Conservation (phyloP, 1,140 invertebrate species). For the Wiebesia pumilae region DNA sequence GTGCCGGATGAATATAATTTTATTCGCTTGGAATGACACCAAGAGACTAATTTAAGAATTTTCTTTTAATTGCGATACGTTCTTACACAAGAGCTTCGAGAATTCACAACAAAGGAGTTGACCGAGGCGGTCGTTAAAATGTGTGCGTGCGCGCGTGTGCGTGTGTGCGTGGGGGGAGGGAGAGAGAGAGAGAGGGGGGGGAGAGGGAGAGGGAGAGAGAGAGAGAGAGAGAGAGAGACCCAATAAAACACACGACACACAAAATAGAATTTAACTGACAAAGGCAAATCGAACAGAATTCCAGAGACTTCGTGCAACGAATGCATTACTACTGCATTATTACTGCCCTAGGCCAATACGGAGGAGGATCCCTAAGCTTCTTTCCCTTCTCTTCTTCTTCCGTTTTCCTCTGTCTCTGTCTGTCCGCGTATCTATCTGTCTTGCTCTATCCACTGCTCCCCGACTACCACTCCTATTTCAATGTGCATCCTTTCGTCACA, state of each 20-base stretch:
- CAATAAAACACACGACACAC: background rate
- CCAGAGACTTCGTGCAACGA: background rate
- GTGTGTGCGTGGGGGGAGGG: no score
- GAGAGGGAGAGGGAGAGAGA: no score
- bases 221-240: background rate
- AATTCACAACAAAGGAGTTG: no score
- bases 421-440: background rate
- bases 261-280: background rate
- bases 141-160: no score
- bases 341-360: constrained; percentile 38
- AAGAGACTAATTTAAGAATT: background rate
- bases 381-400: background rate
- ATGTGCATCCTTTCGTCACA: background rate
- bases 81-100: background rate
- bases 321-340: no score
- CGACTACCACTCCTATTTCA: background rate
- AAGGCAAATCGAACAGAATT: background rate
- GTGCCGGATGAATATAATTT: background rate
- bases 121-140: no score
- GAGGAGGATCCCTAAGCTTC: background rate
- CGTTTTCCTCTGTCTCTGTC: background rate
- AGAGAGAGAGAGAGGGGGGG: no score
- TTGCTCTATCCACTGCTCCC: background rate
- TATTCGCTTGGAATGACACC: background rate
- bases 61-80: background rate